Evolutionary conservation across 2,113 vertebrate genomes (phyloP), one percentile per base, ranked within the genome.

Genomic region (Dendrocopos noguchii): DNA sequence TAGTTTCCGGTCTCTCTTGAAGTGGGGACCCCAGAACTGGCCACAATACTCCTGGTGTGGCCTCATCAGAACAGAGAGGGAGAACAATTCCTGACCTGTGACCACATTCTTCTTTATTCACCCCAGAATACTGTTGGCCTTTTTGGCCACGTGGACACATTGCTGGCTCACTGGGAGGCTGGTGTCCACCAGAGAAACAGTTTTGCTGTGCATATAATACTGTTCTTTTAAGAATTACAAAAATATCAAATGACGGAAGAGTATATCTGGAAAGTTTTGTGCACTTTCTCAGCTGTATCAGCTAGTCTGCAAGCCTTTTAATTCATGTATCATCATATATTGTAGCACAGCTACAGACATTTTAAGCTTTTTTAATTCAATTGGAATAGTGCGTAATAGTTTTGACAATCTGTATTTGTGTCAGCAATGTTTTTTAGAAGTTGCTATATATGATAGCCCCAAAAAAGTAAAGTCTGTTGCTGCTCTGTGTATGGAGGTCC

Each of bases 231-330:
- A 73, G 67, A 93, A 79, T 44, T 84, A 61, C 19, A 68, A 53
- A 50, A 50, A 50, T 42, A 18, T 0, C 0, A 16, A 61, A 53
- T 82, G 63, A 27, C 21, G 65, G 31, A 76, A 83, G 17, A 0
- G 1, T 13, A 44, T 15, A 7, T 59, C 73, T 27, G 39, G 47
- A 80, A 67, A 2, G 20, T 84, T 56, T 84, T 56, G 6, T 59
- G 17, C 11, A 25, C n/a, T 12, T 78, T 84, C 53, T 15, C 9
- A 52, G 7, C 55, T 82, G 7, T 79, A 67, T 87, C 36, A 68
- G 39, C 36, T 55, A 72, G 18, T 57, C 39, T 70, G 33, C 22
- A 71, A 70, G 39, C 19, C 7, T 42, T 39, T 3, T 20, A 22
- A 47, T 76, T 80, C 3, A 42, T 36, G 0, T 80, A 18, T 82